These are phyloP conservation scores for Agrochola macilenta DNA, from an alignment of 2,888 invertebrate genomes.

Conservation along the genomic window DNA sequence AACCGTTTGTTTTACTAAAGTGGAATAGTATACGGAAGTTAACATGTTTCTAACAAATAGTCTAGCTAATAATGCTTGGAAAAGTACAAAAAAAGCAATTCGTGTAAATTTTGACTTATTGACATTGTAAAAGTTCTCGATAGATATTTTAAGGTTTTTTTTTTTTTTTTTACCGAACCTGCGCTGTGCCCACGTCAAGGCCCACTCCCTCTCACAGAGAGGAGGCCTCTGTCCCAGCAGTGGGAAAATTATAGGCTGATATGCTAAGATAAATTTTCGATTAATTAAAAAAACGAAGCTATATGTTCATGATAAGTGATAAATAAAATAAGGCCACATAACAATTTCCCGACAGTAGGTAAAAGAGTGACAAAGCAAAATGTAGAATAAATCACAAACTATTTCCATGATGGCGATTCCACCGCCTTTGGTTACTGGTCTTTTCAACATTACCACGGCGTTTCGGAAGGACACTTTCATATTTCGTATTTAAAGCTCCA, in stretches of 20 bases:
- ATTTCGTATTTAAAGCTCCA: background rate
- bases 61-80: background rate
- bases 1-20: conserved; percentile 32
- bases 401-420: conserved; percentile 20
- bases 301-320: background rate
- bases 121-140: no score
- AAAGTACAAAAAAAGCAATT: background rate
- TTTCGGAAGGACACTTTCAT: conserved; percentile 6
- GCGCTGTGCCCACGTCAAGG: no score
- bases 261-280: background rate
- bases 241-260: no score
- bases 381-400: background rate
- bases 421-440: background rate
- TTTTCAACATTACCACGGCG: background rate
- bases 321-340: background rate
- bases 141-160: no score
- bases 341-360: background rate
- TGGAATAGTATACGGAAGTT: background rate
- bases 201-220: no score
- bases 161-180: no score
- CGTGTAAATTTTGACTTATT: no score
- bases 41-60: background rate
- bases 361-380: conserved; percentile 17
- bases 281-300: background rate
- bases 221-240: no score